Evolutionary conservation across 2,888 invertebrate genomes (phyloP), one percentile per base, ranked within the genome.

Genomic region (Epirrhoe alternata): DNA sequence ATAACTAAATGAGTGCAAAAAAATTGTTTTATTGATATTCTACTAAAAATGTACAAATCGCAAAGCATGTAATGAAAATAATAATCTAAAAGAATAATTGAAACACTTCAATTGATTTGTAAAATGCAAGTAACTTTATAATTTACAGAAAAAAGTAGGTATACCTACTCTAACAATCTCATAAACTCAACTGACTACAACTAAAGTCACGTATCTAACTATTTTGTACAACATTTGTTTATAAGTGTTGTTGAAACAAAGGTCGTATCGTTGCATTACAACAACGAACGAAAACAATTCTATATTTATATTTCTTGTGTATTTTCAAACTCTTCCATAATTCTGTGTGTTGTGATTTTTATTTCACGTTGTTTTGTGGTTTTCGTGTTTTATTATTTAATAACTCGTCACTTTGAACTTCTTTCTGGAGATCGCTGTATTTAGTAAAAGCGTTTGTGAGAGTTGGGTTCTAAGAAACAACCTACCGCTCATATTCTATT

Each of bases 291-390:
- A 42, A n/a, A 52, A 30, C 31, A 51, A 35, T 45, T 51, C 62
- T 8, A 42, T 42, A 42, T 12, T 42, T 24, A 12, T 60, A 38
- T 57, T 53, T 45, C 33, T 35, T 49, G 47, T 14, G 47, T 47
- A 47, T 24, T 51, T 38, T 64, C 24, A 24, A 24, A 24, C 50
- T 59, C 56, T 14, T 60, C n/a, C 56, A 42, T 67, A 42, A 58
- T 62, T 75, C 47, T 72, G 67, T 70, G 69, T 74, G 72, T 71
- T 69, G 68, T 71, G 70, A 60, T 66, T 68, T 63, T 72, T 66
- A 33, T 64, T 67, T 59, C 68, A 68, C 62, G 51, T 61, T 35
- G 58, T 65, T 59, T 49, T 74, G 68, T 73, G 70, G 67, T 71
- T 80, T 50, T 35, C 31, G 57, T 60, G 56, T 57, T 42, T 59